These are phyloP conservation scores for Tribolium castaneum DNA, from an alignment of 1,140 invertebrate species.

Conservation along the genomic window DNA sequence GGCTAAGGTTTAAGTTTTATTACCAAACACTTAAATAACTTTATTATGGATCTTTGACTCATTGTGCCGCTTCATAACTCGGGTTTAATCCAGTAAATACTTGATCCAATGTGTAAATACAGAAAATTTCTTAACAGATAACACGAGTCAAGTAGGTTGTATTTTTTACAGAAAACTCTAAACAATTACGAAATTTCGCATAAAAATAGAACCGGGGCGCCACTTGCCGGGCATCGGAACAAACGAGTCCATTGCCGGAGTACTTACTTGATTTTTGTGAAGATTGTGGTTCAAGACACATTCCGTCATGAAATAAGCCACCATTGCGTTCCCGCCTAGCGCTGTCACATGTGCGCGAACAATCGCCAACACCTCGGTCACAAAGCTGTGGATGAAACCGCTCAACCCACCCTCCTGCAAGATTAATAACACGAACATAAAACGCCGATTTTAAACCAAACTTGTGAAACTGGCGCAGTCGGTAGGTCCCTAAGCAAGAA, in stretches of 20 bases:
- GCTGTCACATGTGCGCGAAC: constrained; percentile 92
- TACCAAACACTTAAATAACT: constrained; percentile 30
- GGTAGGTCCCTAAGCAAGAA: too few species aligned
- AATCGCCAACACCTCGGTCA: constrained; percentile 91
- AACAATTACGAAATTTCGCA: neutral
- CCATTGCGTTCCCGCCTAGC: constrained; percentile 95
- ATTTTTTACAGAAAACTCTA: too few species aligned
- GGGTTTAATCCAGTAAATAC: neutral
- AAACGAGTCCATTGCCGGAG: neutral
- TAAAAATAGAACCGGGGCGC: constrained; percentile 4
- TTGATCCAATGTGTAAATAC: neutral
- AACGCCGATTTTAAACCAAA: too few species aligned
- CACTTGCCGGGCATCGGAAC: neutral
- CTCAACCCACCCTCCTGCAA: constrained; percentile 85
- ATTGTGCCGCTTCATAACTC: neutral
- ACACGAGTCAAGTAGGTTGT: too few species aligned
- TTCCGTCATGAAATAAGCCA: constrained; percentile 93
- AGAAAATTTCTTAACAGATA: too few species aligned
- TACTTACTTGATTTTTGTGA: constrained; percentile 93
- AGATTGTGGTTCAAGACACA: constrained; percentile 90
- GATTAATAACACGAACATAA: neutral
- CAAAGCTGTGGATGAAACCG: constrained; percentile 93
- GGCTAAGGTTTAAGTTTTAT: constrained; percentile 34
- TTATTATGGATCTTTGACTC: neutral
- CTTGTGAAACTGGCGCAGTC: too few species aligned